These are phyloP conservation scores for Napeogenes sylphis DNA, from an alignment of 2,888 invertebrate genomes.

Conservation along the genomic window DNA sequence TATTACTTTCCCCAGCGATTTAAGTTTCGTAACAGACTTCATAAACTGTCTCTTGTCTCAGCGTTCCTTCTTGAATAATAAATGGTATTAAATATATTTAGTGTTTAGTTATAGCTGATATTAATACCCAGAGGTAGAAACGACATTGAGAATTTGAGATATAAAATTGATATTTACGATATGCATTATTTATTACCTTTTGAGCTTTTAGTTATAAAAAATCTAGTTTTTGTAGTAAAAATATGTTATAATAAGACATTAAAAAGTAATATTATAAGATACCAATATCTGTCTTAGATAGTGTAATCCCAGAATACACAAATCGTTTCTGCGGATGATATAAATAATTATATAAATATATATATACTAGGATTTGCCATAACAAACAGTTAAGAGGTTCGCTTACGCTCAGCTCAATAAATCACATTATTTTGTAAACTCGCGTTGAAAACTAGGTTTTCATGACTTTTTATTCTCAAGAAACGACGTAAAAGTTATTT, in stretches of 20 bases:
- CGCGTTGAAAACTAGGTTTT: conserved; percentile 16
- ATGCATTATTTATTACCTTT: too few species aligned
- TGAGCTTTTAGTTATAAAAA: too few species aligned
- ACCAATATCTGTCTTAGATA: neutral
- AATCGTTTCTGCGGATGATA: neutral
- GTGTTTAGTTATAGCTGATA: neutral
- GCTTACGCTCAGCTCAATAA: too few species aligned
- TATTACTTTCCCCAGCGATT: neutral
- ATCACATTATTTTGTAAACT: conserved; percentile 19
- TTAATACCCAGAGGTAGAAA: too few species aligned
- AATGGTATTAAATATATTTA: neutral
- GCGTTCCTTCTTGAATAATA: neutral
- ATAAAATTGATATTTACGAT: neutral
- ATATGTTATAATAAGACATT: too few species aligned
- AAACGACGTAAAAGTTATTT: conserved; percentile 22
- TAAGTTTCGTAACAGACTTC: neutral
- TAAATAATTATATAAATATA: too few species aligned
- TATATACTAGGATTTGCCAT: too few species aligned
- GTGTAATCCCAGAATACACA: neutral
- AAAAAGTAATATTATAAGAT: too few species aligned
- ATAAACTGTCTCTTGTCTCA: conserved; percentile 1
- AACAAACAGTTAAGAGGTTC: too few species aligned
- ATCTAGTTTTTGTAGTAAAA: too few species aligned
- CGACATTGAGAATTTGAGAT: too few species aligned
- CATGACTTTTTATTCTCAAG: conserved; percentile 15